A percentile compares a stretch with the other conserved stretches of the same genome.
Conservation (phyloP, 2,113 vertebrate genomes). For the Crypturellus undulatus region DNA sequence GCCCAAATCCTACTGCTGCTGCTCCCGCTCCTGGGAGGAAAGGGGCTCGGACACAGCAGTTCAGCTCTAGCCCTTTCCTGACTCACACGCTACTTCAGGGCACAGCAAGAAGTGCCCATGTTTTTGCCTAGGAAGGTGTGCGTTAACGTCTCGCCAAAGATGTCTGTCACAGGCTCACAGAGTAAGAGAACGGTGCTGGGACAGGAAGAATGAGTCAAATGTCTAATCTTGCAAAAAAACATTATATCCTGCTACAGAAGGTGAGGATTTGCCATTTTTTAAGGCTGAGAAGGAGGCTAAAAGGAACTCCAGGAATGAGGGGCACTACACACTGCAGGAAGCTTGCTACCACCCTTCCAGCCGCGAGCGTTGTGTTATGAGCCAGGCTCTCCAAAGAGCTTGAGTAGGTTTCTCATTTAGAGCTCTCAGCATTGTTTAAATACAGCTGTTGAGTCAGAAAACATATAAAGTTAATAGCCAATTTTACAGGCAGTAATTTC, state of each 20-base stretch:
- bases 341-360: neutral
- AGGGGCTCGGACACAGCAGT: neutral
- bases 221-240: neutral
- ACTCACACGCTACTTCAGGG: neutral
- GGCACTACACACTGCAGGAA: neutral
- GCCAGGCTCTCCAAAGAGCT: neutral
- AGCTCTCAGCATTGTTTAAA: neutral
- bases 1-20: neutral
- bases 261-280: neutral
- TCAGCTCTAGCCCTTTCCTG: neutral
- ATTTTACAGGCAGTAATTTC: neutral
- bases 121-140: neutral
- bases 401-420: neutral
- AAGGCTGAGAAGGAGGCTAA: neutral
- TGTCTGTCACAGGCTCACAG: neutral
- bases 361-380: neutral
- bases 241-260: neutral
- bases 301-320: rapidly evolving
- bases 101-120: neutral
- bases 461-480: neutral
- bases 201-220: neutral
- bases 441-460: neutral
- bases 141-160: neutral
- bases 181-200: neutral
- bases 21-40: neutral